These are phyloP conservation scores for Drosophila falleni DNA, from an alignment of 2,888 invertebrate genomes.

Conservation along the genomic window DNA sequence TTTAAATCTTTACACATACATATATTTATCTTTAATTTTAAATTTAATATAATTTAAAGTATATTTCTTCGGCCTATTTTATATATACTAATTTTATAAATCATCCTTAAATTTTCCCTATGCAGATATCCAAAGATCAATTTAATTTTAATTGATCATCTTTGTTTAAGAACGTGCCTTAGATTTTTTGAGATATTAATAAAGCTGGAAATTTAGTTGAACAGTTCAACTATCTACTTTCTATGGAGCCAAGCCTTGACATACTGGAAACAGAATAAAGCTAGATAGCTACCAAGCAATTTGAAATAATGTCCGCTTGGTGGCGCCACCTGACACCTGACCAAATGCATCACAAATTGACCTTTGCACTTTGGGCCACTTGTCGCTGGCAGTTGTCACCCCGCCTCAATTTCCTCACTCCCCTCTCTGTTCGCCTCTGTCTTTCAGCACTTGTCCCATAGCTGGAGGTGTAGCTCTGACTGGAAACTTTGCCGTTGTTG, in stretches of 20 bases:
- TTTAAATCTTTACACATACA: too few species aligned
- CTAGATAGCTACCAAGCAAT: constrained; percentile 2
- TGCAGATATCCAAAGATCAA: background rate
- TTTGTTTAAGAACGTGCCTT: too few species aligned
- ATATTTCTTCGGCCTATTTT: too few species aligned
- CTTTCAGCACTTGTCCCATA: background rate
- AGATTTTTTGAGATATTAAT: background rate
- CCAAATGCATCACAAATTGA: constrained; percentile 53
- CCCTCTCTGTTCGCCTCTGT: background rate
- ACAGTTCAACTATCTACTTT: background rate
- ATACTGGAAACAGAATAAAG: background rate
- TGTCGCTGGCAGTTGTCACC: constrained; percentile 26
- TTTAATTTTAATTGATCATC: background rate
- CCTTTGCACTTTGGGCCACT: constrained; percentile 45
- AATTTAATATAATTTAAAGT: too few species aligned
- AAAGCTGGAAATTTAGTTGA: background rate
- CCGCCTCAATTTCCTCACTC: background rate
- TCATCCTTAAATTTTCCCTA: background rate
- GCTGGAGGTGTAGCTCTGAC: constrained; percentile 4
- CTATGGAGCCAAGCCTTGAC: background rate
- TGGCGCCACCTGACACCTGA: constrained; percentile 41
- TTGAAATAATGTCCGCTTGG: constrained; percentile 16
- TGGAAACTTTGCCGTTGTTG: constrained; percentile 36
- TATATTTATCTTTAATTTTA: too few species aligned
- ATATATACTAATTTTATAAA: too few species aligned